These are phyloP conservation scores for Salvelinus fontinalis DNA, from an alignment of 2,113 vertebrate genomes.

Conservation along the genomic window DNA sequence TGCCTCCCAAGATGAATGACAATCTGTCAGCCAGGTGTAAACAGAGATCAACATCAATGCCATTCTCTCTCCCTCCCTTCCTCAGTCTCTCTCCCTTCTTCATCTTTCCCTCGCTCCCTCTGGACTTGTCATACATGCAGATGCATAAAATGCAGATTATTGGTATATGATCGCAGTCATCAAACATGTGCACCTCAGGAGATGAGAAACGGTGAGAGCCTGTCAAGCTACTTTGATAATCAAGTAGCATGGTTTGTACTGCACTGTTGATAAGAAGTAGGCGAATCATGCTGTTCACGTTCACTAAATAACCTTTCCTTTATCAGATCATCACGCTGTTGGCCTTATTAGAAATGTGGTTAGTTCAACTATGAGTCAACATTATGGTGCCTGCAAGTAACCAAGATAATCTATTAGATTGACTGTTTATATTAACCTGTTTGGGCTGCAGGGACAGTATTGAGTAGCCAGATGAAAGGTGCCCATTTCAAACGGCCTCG, in stretches of 20 bases:
- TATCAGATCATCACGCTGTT: no score
- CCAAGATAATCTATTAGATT: no score
- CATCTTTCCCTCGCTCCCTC: background rate
- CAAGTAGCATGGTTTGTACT: background rate
- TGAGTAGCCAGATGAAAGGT: no score
- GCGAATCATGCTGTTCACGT: no score
- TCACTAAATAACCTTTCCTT: no score
- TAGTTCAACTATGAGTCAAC: no score
- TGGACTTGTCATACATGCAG: background rate
- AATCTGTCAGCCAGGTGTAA: conserved; percentile 63
- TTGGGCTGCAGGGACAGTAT: no score
- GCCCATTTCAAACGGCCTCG: no score
- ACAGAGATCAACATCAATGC: conserved; percentile 70
- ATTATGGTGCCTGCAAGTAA: no score
- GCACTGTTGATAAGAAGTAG: background rate
- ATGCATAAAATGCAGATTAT: background rate
- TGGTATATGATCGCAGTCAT: background rate
- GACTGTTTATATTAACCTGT: no score
- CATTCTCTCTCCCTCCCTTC: background rate
- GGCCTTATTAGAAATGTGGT: no score
- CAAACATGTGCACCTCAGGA: background rate
- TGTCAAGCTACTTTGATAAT: background rate
- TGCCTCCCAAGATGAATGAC: conserved; percentile 65
- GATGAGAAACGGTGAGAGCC: background rate
- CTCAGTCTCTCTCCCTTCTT: background rate